These are phyloP conservation scores for Xiphorhynchus erythropygius DNA, from an alignment of 2,797 vertebrate species.

Conservation along the genomic window DNA sequence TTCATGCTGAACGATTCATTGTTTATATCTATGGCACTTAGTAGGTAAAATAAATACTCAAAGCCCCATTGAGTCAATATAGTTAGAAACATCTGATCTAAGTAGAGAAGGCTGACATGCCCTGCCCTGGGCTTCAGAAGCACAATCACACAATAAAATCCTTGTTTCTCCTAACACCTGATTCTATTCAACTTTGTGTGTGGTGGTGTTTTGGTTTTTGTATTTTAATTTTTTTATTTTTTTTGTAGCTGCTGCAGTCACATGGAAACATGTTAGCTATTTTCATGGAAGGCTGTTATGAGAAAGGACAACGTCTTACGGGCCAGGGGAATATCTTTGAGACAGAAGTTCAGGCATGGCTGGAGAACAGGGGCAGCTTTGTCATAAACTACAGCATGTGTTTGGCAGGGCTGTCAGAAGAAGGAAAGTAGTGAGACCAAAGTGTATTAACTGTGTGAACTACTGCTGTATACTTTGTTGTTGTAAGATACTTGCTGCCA, in stretches of 20 bases:
- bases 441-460: neutral
- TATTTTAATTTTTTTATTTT: too few relatives aligned
- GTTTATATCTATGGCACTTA: neutral
- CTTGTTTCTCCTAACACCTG: neutral
- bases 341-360: neutral
- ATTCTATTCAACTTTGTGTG: neutral
- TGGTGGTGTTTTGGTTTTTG: too few relatives aligned
- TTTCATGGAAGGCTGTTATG: neutral
- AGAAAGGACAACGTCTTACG: neutral
- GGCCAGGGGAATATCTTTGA: neutral
- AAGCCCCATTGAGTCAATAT: neutral
- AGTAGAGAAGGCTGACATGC: neutral
- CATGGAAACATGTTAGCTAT: neutral
- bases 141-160: neutral
- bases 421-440: neutral
- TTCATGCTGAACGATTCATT: neutral
- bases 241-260: neutral
- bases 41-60: neutral
- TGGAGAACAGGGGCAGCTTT: neutral
- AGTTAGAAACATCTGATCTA: neutral
- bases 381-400: neutral
- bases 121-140: neutral
- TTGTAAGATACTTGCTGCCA: neutral
- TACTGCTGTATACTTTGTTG: neutral
- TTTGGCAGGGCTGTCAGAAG: neutral